Conservation (phyloP, 2,113 vertebrate genomes). For the Paraplagusia blochii region DNA sequence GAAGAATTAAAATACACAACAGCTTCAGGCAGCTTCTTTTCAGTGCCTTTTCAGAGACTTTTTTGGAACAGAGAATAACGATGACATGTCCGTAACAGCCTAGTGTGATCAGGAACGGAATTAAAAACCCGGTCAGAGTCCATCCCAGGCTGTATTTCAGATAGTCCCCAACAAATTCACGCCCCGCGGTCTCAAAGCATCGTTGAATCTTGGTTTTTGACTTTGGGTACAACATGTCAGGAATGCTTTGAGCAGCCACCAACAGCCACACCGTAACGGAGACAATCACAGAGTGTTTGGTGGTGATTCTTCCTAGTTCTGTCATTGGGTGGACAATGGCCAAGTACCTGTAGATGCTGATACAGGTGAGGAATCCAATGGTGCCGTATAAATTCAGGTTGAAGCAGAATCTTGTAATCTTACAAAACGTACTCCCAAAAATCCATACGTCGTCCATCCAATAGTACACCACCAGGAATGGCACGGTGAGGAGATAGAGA, state of each 20-base stretch:
- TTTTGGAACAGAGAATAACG: conserved; percentile 57
- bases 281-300: conserved; percentile 29
- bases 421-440: conserved; percentile 78
- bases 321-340: conserved; percentile 79
- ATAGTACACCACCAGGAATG: conserved; percentile 78
- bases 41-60: conserved; percentile 52
- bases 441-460: conserved; percentile 54
- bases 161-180: conserved; percentile 28
- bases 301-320: conserved; percentile 68
- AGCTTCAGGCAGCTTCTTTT: conserved; percentile 72
- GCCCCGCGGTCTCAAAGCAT: conserved; percentile 70
- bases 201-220: accelerated
- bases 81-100: conserved; percentile 79
- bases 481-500: conserved; percentile 78
- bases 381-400: conserved; percentile 83
- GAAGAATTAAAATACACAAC: conserved; percentile 71
- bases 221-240: conserved; percentile 74
- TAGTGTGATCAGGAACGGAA: conserved; percentile 75
- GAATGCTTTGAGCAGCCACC: conserved; percentile 70
- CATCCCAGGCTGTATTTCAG: conserved; percentile 65
- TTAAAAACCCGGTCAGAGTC: conserved; percentile 71
- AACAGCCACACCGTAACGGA: conserved; percentile 67
- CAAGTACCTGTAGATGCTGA: conserved; percentile 83
- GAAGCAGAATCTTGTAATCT: conserved; percentile 74
- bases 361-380: conserved; percentile 83